Conservation (phyloP, 2,113 vertebrate genomes). For the Myiagra hebetior region DNA sequence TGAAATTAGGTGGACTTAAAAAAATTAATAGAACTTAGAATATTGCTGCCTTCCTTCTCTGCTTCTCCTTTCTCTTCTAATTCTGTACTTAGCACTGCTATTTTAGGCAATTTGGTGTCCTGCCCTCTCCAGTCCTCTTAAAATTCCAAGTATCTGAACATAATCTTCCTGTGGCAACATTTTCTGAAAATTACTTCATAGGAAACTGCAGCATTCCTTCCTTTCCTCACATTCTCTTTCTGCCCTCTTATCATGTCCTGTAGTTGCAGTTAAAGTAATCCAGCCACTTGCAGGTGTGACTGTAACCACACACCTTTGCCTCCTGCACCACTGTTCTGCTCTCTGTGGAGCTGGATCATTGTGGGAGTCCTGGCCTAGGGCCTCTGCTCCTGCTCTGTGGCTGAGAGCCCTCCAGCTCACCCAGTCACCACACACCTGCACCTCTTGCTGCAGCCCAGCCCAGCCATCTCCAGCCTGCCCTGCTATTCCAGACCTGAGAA, state of each 20-base stretch:
- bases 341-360: fast-evolving
- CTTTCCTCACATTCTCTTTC: not conserved
- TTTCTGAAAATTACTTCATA: not conserved
- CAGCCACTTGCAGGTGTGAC: not conserved
- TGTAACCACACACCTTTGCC: not conserved
- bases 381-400: not conserved
- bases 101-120: not conserved
- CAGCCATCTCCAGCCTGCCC: not conserved
- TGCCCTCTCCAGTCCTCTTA: not conserved
- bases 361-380: not conserved
- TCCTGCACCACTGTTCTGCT: not conserved
- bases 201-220: not conserved
- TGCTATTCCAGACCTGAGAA: not conserved
- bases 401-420: not conserved
- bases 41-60: not conserved
- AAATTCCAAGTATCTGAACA: not conserved
- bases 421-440: not conserved
- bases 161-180: not conserved
- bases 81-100: not conserved
- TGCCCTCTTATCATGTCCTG: not conserved
- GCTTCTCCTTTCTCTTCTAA: not conserved
- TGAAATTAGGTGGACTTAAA: not conserved
- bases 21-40: not conserved
- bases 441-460: not conserved
- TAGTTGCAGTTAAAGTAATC: not conserved